Base-by-base conservation (phyloP, 2,888 invertebrate genomes). In the Cataglyphis rosenhaueri region DNA sequence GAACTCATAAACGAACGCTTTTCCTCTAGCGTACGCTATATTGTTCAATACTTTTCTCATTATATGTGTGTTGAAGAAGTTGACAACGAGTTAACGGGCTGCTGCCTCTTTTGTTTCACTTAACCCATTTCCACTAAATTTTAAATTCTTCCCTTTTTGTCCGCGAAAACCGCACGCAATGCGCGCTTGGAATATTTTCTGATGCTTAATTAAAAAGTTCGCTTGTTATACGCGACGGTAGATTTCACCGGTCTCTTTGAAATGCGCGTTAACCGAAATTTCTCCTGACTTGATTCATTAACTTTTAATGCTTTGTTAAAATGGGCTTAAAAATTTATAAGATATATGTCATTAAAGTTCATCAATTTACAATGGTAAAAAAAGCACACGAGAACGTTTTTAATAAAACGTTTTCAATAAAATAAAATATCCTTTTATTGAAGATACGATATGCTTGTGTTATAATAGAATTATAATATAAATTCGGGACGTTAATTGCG, bases 1-100 rank as follows among this genome's bases (percentile, higher is more conserved):
- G 41, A 25, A 76, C 21, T 21, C 32, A 32, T 25, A 25, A 35
- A 74, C 68, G 41, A 55, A 41, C 57, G 29, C 6, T 59, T 15
- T 41, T 59, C 18, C 8, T 41, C 41, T 15, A 21, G 3, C 15
- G 3, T 35, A 41, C 21, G 59, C 32, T 35, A 35, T 21, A 61
- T 78, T 71, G 57, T 71, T 78, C 61, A 78, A 78, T 59, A 57
- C 18, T 70, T 71, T 71, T 71, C 78, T 71, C 78, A 71, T 78
- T 71, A 59, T 59, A 3, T 44, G 35, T 70, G 18, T 10, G 76
- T 78, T 70, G 44, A 78, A 78, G 71, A 61, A 70, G 59, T 71
- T 61, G 78, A 78, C 25, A 61, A 78, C 57, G 18, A 32, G 35
- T 78, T 59, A 71, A 71, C 59, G 71, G 44, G 62, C 38, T 62